phyloP scores from a whole-genome alignment of 2,888 invertebrate genomes.

The Drosophila phalerata region DNA sequence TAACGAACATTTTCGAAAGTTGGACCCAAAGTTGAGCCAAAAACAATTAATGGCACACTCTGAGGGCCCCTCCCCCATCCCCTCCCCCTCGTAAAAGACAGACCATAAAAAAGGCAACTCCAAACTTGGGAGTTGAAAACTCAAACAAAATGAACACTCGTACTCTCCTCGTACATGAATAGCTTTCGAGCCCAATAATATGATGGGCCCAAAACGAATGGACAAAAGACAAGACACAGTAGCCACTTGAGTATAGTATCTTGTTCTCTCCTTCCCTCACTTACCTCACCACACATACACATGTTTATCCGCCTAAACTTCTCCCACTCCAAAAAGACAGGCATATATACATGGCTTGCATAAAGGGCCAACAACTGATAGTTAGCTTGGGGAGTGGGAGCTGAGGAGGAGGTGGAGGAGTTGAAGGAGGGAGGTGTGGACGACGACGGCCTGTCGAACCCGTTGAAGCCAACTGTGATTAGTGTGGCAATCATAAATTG shows the following conservation, averaged over 20 bases:
- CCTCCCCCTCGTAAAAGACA: conserved; percentile 23
- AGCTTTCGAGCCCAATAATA: conserved; percentile 30
- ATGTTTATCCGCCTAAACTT: not conserved
- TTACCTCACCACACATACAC: not conserved
- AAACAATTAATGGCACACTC: conserved; percentile 81
- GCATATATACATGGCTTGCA: conserved; percentile 40
- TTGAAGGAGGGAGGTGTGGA: not conserved
- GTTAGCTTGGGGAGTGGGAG: conserved; percentile 10
- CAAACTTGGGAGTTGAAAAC: conserved; percentile 45
- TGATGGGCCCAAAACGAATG: conserved; percentile 32
- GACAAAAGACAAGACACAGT: conserved; percentile 63
- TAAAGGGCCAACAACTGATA: conserved; percentile 29
- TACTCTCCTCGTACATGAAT: conserved; percentile 20
- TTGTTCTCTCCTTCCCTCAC: not conserved
- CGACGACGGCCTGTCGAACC: conserved; percentile 50
- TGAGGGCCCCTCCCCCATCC: conserved; percentile 21
- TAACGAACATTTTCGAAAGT: conserved; percentile 72
- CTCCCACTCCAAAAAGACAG: not conserved
- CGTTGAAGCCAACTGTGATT: conserved; percentile 71
- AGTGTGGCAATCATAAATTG: conserved; percentile 78
- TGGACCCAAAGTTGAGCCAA: conserved; percentile 40
- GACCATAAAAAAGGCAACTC: conserved; percentile 46
- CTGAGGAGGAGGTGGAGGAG: not conserved
- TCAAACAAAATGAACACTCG: conserved; percentile 39
- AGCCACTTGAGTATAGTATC: conserved; percentile 44